Percentiles rank a stretch among this genome's conserved stretches.
Conservation (phyloP, 2,113 vertebrate species). For the Tiliqua scincoides region DNA sequence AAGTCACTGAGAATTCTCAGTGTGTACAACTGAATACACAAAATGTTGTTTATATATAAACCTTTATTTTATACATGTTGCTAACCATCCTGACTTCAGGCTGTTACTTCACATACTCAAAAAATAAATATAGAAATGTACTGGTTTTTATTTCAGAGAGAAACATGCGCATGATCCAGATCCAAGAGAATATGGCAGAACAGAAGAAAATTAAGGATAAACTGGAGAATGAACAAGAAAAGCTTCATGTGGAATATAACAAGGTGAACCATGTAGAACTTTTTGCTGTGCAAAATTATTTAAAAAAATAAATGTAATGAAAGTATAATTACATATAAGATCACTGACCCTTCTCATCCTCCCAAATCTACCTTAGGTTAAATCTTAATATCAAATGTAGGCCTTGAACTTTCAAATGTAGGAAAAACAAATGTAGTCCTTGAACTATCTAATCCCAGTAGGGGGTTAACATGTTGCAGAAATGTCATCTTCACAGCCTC, state of each 20-base stretch:
- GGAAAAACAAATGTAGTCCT: accelerated
- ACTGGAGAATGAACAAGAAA: slow-evolving; percentile 96
- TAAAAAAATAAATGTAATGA: neutral
- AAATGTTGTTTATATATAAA: too few relatives aligned
- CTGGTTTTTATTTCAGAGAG: slow-evolving; percentile 84
- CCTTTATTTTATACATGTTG: neutral
- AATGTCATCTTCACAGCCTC: neutral
- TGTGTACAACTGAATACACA: neutral
- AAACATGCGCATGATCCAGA: slow-evolving; percentile 99
- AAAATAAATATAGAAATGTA: slow-evolving; percentile 13
- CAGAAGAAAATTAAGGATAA: slow-evolving; percentile 99
- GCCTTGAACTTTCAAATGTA: neutral
- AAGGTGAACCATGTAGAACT: slow-evolving; percentile 79
- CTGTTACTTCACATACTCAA: neutral
- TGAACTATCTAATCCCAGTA: neutral
- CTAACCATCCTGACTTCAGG: neutral
- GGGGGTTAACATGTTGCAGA: neutral
- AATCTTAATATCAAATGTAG: neutral
- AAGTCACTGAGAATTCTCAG: neutral
- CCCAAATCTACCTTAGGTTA: neutral
- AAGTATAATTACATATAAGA: neutral
- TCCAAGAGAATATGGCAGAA: slow-evolving; percentile 98
- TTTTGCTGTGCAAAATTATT: neutral
- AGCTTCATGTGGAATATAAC: slow-evolving; percentile 97
- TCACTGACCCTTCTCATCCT: neutral